Evolutionary conservation across 2,797 vertebrate species (phyloP).

Genomic region (Mastacembelus armatus): DNA sequence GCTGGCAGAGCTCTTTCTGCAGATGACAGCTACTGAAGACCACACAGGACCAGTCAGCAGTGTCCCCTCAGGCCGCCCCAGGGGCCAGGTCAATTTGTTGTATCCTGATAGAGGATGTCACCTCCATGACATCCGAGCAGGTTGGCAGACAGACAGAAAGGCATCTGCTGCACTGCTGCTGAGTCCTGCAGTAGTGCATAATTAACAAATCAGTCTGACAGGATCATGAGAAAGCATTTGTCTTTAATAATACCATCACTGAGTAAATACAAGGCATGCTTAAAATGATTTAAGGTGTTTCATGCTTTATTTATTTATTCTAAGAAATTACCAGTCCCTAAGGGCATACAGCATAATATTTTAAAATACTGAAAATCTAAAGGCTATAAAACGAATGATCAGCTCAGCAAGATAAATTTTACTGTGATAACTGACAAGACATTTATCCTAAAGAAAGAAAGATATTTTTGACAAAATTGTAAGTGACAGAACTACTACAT

Average conservation of each 20-base stretch:
- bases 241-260: conserved; percentile 10
- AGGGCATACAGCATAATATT: conserved; percentile 17
- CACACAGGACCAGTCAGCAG: conserved; percentile 50
- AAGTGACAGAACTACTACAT: not conserved
- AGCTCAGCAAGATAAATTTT: not conserved
- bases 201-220: not conserved
- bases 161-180: conserved; percentile 27
- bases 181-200: not conserved
- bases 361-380: conserved; percentile 20
- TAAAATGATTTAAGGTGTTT: not conserved
- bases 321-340: conserved; percentile 2
- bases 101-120: conserved; percentile 60
- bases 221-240: not conserved
- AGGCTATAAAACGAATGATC: conserved; percentile 16
- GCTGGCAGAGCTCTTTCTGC: conserved; percentile 49
- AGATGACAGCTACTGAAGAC: conserved; percentile 55
- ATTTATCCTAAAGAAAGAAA: not conserved
- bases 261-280: conserved; percentile 17
- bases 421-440: not conserved
- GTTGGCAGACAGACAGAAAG: conserved; percentile 22
- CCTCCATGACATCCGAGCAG: conserved; percentile 53
- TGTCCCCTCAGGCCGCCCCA: conserved; percentile 57
- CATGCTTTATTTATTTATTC: conserved; percentile 14
- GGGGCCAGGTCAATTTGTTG: conserved; percentile 63
- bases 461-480: not conserved